These are phyloP conservation scores for Geococcyx californianus DNA, from an alignment of 2,113 vertebrate genomes.

Conservation along the genomic window DNA sequence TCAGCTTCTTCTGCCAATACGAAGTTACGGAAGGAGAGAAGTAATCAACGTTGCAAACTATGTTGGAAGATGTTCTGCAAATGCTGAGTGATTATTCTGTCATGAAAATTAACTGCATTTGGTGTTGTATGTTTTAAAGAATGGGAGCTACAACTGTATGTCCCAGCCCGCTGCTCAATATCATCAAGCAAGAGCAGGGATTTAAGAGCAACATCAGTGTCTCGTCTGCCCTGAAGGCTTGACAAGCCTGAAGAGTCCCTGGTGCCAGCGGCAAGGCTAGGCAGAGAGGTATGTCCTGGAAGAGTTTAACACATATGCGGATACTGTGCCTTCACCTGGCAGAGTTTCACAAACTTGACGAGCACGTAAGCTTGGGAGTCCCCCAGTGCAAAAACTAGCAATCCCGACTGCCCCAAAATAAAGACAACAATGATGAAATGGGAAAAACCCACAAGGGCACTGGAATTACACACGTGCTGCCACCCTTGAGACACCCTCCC, in stretches of 20 bases:
- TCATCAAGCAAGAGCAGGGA: background rate
- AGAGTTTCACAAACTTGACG: background rate
- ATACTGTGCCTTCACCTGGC: background rate
- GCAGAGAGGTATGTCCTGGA: background rate
- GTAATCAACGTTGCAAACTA: background rate
- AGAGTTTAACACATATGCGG: rapidly evolving
- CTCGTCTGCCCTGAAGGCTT: background rate
- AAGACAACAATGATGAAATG: background rate
- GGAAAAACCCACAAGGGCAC: background rate
- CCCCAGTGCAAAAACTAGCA: background rate
- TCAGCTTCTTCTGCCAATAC: background rate
- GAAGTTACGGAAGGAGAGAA: background rate
- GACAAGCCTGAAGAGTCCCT: background rate
- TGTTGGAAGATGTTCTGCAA: background rate
- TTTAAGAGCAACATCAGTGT: background rate
- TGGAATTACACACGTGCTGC: rapidly evolving
- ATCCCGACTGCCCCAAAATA: too few relatives aligned
- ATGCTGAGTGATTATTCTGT: background rate
- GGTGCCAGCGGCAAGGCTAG: rapidly evolving
- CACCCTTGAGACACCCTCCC: background rate
- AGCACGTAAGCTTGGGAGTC: background rate
- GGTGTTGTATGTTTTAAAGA: background rate
- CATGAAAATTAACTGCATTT: background rate
- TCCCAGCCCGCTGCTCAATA: background rate
- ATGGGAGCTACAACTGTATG: rapidly evolving